phyloP scores from a whole-genome alignment of 2,888 invertebrate genomes.

The Hydrotaea cyrtoneurina region DNA sequence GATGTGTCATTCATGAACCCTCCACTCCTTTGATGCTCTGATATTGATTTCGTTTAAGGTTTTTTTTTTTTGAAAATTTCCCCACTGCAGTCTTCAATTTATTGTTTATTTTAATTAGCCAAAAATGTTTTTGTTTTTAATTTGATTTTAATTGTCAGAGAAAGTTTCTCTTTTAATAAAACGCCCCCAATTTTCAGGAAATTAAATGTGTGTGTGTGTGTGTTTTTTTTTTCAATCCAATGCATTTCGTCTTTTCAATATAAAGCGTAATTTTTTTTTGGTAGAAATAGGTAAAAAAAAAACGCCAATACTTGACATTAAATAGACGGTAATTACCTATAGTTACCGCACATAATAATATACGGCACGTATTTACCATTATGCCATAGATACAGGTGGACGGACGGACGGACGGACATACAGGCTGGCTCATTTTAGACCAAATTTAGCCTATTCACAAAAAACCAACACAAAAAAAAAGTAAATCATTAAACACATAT shows the following conservation, averaged over 20 bases:
- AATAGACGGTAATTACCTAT: constrained; percentile 40
- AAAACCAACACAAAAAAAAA: too few relatives aligned
- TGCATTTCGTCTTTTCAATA: neutral
- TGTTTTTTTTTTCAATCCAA: neutral
- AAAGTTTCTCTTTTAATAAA: constrained; percentile 4
- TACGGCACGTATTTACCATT: neutral
- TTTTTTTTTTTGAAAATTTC: neutral
- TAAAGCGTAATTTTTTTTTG: neutral
- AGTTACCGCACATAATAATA: constrained; percentile 34
- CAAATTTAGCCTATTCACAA: neutral
- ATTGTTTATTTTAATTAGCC: neutral
- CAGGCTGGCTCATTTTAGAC: neutral
- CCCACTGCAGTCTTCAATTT: too few relatives aligned
- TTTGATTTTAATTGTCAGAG: neutral
- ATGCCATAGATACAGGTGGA: neutral
- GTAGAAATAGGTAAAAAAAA: neutral
- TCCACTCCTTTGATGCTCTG: too few relatives aligned
- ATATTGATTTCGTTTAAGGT: too few relatives aligned
- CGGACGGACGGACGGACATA: neutral
- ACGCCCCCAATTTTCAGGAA: neutral
- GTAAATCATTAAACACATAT: neutral
- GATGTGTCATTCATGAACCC: too few relatives aligned
- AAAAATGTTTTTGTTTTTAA: neutral
- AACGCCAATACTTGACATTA: constrained; percentile 33
- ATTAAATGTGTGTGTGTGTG: neutral